Base-by-base conservation (phyloP, 2,888 invertebrate species). In the Erebia aethiops region DNA sequence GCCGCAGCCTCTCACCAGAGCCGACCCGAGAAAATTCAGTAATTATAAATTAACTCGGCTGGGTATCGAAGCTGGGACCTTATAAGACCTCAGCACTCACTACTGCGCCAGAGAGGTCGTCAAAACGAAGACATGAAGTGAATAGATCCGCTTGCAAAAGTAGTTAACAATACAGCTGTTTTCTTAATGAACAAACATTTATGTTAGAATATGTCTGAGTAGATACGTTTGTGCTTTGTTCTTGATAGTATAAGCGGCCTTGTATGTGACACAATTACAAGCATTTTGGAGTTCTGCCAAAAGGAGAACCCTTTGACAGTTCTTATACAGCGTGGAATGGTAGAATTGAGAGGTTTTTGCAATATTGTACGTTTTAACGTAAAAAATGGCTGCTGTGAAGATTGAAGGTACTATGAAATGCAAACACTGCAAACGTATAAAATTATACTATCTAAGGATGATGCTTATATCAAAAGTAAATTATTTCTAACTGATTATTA, bases 241-340 rank as follows among this genome's bases (percentile, higher is more conserved):
- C 26, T 58, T 35, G 35, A 58, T 35, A 2, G 18, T 16, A 60
- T 26, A 7, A 35, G 16, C 16, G n/a, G 43, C 43, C 16, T 61
- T 60, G 41, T n/a, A 35, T 60, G 41, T 43, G 60, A 46, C 61
- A 61, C 11, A 43, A 61, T 61, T 43, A 61, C 46, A 10, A 61
- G 10, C 43, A 46, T 18, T 61, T 43, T 61, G 61, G 61, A 61
- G 11, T 18, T 43, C 13, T 43, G 61, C 43, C 61, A 61, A 61
- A 43, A 16, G 16, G 43, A n/a, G n/a, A n/a, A 41, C 60, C n/a
- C 13, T 41, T 43, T 46, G 46, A 16, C 58, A 14, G 5, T 60
- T 41, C 46, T 43, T 21, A n/a, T n/a, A 57, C 57, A 57, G 18
- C 10, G 54, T 54, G 18, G 16, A 14, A 14, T 8, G 26, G 8